phyloP scores from a whole-genome alignment of 2,888 invertebrate species.

The Ormia ochracea region DNA sequence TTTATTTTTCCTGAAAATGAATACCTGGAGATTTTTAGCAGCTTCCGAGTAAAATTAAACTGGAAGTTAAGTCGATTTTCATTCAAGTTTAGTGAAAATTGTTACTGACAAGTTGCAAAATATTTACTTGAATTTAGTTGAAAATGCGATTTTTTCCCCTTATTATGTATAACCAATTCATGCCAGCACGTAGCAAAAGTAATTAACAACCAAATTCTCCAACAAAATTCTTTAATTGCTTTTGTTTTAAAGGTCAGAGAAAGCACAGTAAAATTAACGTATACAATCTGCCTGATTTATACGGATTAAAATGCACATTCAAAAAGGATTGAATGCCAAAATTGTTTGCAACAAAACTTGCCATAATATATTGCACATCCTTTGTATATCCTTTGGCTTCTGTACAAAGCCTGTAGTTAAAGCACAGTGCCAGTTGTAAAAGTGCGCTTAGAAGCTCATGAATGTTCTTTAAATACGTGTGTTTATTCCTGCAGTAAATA shows the following conservation, averaged over 20 bases:
- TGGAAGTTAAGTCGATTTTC: too few relatives aligned
- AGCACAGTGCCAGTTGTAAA: neutral
- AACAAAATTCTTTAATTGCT: neutral
- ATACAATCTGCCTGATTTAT: neutral
- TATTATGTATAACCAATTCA: too few relatives aligned
- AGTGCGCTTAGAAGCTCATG: neutral
- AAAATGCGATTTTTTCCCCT: too few relatives aligned
- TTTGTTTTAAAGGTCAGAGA: neutral
- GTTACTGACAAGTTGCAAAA: too few relatives aligned
- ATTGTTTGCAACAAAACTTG: neutral
- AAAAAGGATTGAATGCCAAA: neutral
- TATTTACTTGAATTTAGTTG: too few relatives aligned
- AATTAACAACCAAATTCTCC: too few relatives aligned
- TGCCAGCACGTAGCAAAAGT: too few relatives aligned
- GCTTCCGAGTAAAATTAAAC: too few relatives aligned
- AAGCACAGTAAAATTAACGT: neutral
- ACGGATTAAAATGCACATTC: neutral
- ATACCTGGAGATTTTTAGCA: too few relatives aligned
- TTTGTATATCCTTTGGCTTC: neutral
- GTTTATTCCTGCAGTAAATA: slow-evolving; percentile 50
- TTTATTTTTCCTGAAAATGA: too few relatives aligned
- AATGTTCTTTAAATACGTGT: slow-evolving; percentile 9
- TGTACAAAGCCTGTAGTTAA: neutral
- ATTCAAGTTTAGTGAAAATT: too few relatives aligned
- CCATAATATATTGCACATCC: neutral